Base-by-base conservation (phyloP, 2,113 vertebrate genomes). In the Otus sunia region DNA sequence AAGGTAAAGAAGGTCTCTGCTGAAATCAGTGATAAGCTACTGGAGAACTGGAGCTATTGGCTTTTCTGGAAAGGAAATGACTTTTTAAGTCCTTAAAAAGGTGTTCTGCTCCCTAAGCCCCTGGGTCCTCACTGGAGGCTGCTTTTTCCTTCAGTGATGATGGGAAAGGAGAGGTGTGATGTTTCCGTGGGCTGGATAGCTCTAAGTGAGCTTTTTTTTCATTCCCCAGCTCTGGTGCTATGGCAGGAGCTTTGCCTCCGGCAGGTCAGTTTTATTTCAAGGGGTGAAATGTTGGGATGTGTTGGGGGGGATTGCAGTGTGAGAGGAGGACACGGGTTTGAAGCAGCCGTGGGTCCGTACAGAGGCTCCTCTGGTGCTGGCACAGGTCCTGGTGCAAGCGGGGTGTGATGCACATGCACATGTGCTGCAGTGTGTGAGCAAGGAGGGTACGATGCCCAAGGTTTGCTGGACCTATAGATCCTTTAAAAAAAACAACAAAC, bases 351-450 rank as follows among this genome's bases (percentile, higher is more conserved):
- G 11, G 21, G 15, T 52, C 76, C 3, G 2, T 21, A 27, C 45
- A 36, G 63, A 0, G 5, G 36, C 58, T 43, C 15, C 6, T 72
- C 71, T 20, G 21, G 27, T 27, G 8, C 63, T 52, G 39, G 69
- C 17, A 10, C 0, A 6, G 41, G 39, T 41, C 30, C 62, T 55
- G 30, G 16, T 6, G 15, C 1, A 5, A 45, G 25, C n/a, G 32
- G 58, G 32, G 10, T 19, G 58, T 2, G 17, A 82, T 32, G 74
- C 18, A 27, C 23, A 6, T 4, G 3, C 26, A 16, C 1, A 2
- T 2, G 29, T 23, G 43, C 37, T 26, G 11, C 18, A 10, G 50
- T 6, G n/a, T 10, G 17, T 8, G 20, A 49, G 43, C 19, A 52
- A 49, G 4, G 9, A 12, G 12, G 11, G 4, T n/a, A 62, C 0